Evolutionary conservation across 2,113 vertebrate species (phyloP).

Genomic region (Neolamprologus brichardi): DNA sequence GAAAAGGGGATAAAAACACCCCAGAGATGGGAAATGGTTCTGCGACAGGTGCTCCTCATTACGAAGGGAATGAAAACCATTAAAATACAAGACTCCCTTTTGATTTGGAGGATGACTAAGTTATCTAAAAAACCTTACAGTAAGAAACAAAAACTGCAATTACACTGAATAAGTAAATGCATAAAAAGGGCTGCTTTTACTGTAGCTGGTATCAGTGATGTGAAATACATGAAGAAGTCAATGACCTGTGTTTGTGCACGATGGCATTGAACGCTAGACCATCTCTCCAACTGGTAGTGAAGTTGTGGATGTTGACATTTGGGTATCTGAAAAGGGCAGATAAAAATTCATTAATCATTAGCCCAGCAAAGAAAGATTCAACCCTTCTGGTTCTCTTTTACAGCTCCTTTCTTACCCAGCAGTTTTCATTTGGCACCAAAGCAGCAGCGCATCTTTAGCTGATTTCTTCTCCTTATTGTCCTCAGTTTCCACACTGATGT

Average conservation of each 20-base stretch:
- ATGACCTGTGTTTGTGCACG: constrained; percentile 93
- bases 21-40: background rate
- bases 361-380: background rate
- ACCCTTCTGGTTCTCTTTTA: background rate
- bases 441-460: constrained; percentile 88
- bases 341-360: constrained; percentile 48
- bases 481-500: constrained; percentile 91
- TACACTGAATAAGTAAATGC: background rate
- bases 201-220: background rate
- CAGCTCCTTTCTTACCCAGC: constrained; percentile 77
- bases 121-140: background rate
- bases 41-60: background rate
- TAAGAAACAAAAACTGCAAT: background rate
- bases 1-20: constrained; percentile 9
- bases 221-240: constrained; percentile 12
- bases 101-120: background rate
- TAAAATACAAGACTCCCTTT: background rate
- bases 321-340: constrained; percentile 77
- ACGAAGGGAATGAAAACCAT: background rate
- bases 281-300: constrained; percentile 93
- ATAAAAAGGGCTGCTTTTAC: background rate
- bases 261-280: constrained; percentile 92
- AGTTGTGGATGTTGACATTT: constrained; percentile 93
- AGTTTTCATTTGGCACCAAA: constrained; percentile 98
- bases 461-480: constrained; percentile 95